phyloP scores from a whole-genome alignment of 2,888 invertebrate genomes.

The Drosophila hamatofila region DNA sequence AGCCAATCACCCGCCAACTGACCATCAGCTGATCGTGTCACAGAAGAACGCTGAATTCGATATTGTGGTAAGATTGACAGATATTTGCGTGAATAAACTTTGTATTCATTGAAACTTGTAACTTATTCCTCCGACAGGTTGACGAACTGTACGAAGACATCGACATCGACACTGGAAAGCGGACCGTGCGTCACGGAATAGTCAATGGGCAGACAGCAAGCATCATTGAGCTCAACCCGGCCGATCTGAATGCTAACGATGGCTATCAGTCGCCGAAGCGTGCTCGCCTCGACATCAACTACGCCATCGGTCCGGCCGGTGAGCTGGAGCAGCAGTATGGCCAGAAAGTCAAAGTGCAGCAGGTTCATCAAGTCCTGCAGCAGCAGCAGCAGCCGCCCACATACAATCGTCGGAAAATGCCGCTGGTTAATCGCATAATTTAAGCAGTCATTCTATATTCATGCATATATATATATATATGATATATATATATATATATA shows the following conservation, averaged over 20 bases:
- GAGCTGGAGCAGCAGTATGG: conserved; percentile 82
- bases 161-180: conserved; percentile 88
- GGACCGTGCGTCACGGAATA: conserved; percentile 75
- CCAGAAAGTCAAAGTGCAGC: conserved; percentile 75
- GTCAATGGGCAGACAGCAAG: conserved; percentile 83
- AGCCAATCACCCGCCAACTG: conserved; percentile 49
- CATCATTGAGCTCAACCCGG: conserved; percentile 86
- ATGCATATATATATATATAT: not conserved
- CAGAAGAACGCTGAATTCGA: conserved; percentile 87
- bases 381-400: conserved; percentile 71
- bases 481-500: not conserved
- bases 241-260: conserved; percentile 86
- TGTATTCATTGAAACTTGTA: not conserved
- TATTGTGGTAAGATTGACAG: conserved; percentile 86
- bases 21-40: conserved; percentile 56
- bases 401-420: conserved; percentile 88
- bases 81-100: not conserved
- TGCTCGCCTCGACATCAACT: conserved; percentile 84
- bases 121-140: conserved; percentile 85
- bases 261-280: conserved; percentile 85
- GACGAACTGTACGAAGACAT: conserved; percentile 91
- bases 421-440: conserved; percentile 87
- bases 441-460: conserved; percentile 53
- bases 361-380: conserved; percentile 58
- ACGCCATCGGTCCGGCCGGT: conserved; percentile 86